phyloP scores from a whole-genome alignment of 2,888 invertebrate genomes.

The Boloria selene region DNA sequence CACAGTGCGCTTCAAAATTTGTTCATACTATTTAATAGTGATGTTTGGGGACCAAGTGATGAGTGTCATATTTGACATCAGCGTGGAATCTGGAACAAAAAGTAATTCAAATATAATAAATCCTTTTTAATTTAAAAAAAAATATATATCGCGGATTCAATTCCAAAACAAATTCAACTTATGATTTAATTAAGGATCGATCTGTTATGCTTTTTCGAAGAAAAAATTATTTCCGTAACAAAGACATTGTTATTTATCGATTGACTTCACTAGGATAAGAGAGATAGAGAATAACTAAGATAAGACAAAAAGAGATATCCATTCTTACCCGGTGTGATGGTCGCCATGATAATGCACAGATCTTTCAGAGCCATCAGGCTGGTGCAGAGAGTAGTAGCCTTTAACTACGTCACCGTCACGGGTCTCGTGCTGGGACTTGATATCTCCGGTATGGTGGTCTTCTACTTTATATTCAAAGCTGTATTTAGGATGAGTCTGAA shows the following conservation, averaged over 20 bases:
- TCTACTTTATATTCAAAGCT: slow-evolving; percentile 7
- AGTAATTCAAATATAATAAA: not conserved
- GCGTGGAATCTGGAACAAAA: slow-evolving; percentile 67
- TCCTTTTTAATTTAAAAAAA: not conserved
- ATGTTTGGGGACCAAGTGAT: slow-evolving; percentile 65
- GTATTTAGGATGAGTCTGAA: slow-evolving; percentile 13
- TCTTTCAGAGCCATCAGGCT: slow-evolving; percentile 75
- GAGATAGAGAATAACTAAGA: too few relatives aligned
- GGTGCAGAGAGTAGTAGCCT: slow-evolving; percentile 73
- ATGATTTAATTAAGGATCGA: too few relatives aligned
- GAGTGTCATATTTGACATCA: slow-evolving; percentile 68
- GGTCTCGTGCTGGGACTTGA: slow-evolving; percentile 15
- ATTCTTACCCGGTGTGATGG: slow-evolving; percentile 55
- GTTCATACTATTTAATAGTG: slow-evolving; percentile 37
- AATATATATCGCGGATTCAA: too few relatives aligned
- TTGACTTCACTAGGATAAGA: too few relatives aligned
- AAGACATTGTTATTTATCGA: too few relatives aligned
- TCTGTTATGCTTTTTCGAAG: too few relatives aligned
- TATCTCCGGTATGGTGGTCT: slow-evolving; percentile 10
- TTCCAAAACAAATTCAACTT: too few relatives aligned
- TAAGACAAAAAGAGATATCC: not conserved
- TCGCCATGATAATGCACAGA: slow-evolving; percentile 73
- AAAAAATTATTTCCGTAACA: too few relatives aligned
- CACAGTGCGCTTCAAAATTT: not conserved
- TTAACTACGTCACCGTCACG: slow-evolving; percentile 37